Percentiles rank a stretch among this genome's conserved stretches.
Evolutionary conservation across 2,797 vertebrate species (phyloP).

Genomic region (Tadarida brasiliensis): DNA sequence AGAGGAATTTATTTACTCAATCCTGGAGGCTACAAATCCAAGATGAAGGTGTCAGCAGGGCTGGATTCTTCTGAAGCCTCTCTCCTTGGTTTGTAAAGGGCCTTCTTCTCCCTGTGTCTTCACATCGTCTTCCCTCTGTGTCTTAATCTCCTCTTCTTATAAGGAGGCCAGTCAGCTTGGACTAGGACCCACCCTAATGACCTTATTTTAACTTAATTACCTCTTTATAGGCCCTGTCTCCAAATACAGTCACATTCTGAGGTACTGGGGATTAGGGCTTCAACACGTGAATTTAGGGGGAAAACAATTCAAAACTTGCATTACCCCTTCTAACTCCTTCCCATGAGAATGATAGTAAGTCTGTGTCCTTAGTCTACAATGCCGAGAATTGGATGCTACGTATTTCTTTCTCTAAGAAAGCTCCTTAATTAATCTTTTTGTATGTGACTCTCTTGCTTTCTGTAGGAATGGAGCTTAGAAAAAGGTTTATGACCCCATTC

Average conservation of each 20-base stretch:
- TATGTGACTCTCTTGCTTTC: neutral
- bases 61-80: neutral
- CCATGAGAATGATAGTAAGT: neutral
- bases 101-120: neutral
- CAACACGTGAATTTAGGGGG: neutral
- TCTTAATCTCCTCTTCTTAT: neutral
- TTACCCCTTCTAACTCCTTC: neutral
- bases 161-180: neutral
- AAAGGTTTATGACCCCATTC: neutral
- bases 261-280: neutral
- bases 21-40: neutral
- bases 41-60: neutral
- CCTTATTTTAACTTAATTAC: neutral
- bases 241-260: neutral
- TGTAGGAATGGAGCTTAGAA: neutral
- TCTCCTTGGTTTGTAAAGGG: neutral
- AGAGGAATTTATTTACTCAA: neutral
- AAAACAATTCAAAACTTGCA: neutral
- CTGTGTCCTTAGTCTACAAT: neutral
- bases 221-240: neutral
- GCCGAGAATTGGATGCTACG: neutral
- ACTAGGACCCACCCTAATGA: neutral
- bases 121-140: neutral
- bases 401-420: slow-evolving; percentile 19
- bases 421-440: neutral